phyloP scores from a whole-genome alignment of 2,797 vertebrate species.

The Trachops cirrhosus region DNA sequence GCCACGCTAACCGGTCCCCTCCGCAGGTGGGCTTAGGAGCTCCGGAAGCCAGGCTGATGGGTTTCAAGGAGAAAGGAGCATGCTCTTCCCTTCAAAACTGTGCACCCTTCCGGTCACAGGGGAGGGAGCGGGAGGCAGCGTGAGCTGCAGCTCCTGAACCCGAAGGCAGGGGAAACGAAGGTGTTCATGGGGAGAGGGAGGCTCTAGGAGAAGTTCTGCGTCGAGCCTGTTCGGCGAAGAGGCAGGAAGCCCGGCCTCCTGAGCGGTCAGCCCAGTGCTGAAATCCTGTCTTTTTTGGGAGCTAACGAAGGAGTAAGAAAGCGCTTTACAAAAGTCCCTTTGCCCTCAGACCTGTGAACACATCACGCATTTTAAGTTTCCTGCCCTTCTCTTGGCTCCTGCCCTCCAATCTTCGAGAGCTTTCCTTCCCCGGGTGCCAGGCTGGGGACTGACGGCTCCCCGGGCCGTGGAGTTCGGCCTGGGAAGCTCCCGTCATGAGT shows the following conservation, averaged over 20 bases:
- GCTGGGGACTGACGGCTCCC: neutral
- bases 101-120: neutral
- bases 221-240: neutral
- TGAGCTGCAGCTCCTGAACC: neutral
- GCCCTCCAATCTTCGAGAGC: neutral
- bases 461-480: neutral
- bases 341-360: neutral
- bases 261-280: neutral
- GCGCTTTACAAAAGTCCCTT: neutral
- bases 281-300: neutral
- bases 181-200: neutral
- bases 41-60: neutral
- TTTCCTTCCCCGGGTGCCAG: neutral
- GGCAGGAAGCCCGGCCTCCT: no score
- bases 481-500: neutral
- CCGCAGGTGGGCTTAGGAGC: neutral
- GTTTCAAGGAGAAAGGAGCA: neutral
- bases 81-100: neutral
- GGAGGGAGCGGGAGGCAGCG: neutral
- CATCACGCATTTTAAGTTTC: neutral
- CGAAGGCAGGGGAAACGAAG: neutral
- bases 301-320: neutral
- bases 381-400: neutral
- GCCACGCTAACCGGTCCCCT: neutral
- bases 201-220: neutral